phyloP scores from a whole-genome alignment of 2,888 invertebrate genomes.

The Melieria picta region DNA sequence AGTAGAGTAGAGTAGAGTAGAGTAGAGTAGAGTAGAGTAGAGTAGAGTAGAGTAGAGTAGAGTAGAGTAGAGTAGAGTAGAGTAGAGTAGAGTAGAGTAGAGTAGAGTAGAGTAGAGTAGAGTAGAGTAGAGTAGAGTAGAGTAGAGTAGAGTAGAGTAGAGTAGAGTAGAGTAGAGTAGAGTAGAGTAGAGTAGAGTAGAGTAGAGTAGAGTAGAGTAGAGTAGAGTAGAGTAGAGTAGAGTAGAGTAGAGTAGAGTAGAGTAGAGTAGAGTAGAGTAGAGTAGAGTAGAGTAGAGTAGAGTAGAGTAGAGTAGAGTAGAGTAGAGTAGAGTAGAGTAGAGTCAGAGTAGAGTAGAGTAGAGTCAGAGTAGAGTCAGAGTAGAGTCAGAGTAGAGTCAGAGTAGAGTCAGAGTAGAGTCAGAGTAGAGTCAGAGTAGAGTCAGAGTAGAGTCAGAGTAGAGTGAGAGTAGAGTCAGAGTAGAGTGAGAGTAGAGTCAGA shows the following conservation, averaged over 20 bases:
- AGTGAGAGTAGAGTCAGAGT: conserved; percentile 66
- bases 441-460: background rate
- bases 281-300: background rate
- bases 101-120: background rate
- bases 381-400: background rate
- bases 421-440: background rate
- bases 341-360: conserved; percentile 66
- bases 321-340: background rate
- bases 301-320: conserved; percentile 65
- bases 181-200: background rate
- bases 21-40: background rate
- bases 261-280: background rate
- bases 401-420: conserved; percentile 66
- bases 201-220: background rate
- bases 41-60: background rate
- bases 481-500: background rate
- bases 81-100: background rate
- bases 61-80: background rate
- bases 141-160: background rate
- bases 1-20: background rate
- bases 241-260: conserved; percentile 65
- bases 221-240: background rate
- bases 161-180: background rate
- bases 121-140: background rate
- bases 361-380: background rate